A percentile compares a stretch with the other conserved stretches of the same genome.
Evolutionary conservation across 2,888 invertebrate species (phyloP).

Genomic region (Crematogaster levior): DNA sequence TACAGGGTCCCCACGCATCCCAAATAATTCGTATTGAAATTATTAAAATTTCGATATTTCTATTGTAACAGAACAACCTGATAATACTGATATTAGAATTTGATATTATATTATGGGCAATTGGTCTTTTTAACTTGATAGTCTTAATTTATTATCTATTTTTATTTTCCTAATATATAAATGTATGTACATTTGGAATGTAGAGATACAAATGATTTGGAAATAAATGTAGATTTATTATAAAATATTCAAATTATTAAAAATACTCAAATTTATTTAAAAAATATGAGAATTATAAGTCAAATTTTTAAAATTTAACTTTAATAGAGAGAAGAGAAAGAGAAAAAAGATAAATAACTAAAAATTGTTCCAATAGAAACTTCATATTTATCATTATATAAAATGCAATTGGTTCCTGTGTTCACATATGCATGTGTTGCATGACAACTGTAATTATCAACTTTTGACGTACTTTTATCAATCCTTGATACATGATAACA

Average conservation of each 20-base stretch:
- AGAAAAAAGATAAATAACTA: background rate
- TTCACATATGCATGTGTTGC: conserved; percentile 86
- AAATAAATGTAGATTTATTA: background rate
- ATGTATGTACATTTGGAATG: background rate
- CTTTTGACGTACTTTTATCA: background rate
- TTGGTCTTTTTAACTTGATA: background rate
- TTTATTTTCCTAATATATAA: background rate
- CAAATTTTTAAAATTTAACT: background rate
- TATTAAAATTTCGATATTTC: background rate
- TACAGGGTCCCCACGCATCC: background rate
- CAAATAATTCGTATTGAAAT: background rate
- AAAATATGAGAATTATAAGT: background rate
- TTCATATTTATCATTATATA: background rate
- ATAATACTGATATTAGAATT: background rate
- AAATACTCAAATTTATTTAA: background rate
- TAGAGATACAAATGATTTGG: background rate
- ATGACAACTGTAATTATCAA: conserved; percentile 76
- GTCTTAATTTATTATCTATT: background rate
- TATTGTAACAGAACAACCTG: background rate
- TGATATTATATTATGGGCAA: background rate
- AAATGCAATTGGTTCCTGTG: conserved; percentile 85
- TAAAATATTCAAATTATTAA: background rate
- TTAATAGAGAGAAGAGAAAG: background rate
- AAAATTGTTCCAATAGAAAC: background rate
- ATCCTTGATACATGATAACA: background rate